Evolutionary conservation across 2,888 invertebrate genomes (phyloP).

Genomic region (Euzophera pinguis): DNA sequence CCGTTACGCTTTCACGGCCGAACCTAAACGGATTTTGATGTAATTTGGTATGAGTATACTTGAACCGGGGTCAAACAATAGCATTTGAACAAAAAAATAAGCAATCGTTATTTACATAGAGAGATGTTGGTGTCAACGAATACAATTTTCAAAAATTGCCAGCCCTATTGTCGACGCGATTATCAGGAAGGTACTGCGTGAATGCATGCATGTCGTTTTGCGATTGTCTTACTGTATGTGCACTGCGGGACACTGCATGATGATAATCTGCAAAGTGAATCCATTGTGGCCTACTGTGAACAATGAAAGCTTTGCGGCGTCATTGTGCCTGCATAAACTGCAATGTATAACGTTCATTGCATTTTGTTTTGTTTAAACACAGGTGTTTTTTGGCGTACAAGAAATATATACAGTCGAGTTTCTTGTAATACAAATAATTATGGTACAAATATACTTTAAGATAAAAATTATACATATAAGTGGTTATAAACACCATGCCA

Average conservation of each 20-base stretch:
- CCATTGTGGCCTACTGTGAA: constrained; percentile 4
- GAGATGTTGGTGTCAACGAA: neutral
- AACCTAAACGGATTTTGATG: too few relatives aligned
- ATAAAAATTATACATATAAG: too few relatives aligned
- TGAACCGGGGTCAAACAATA: too few relatives aligned
- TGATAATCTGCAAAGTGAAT: constrained; percentile 15
- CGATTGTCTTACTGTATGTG: constrained; percentile 27
- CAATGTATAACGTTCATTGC: neutral
- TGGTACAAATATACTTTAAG: too few relatives aligned
- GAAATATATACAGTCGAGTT: too few relatives aligned
- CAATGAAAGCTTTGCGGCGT: constrained; percentile 3
- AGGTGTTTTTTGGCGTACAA: too few relatives aligned
- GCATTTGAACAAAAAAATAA: too few relatives aligned
- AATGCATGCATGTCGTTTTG: constrained; percentile 40
- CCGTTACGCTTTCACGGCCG: too few relatives aligned
- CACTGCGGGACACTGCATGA: constrained; percentile 7
- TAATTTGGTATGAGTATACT: too few relatives aligned
- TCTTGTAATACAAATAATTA: too few relatives aligned
- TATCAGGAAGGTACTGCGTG: constrained; percentile 37
- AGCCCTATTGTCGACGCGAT: constrained; percentile 28
- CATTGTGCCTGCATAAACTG: neutral
- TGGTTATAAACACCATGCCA: too few relatives aligned
- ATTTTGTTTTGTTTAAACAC: neutral
- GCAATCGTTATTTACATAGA: too few relatives aligned
- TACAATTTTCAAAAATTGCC: neutral